Conservation (phyloP, 1,140 invertebrate species). For the Laupala kohalensis region DNA sequence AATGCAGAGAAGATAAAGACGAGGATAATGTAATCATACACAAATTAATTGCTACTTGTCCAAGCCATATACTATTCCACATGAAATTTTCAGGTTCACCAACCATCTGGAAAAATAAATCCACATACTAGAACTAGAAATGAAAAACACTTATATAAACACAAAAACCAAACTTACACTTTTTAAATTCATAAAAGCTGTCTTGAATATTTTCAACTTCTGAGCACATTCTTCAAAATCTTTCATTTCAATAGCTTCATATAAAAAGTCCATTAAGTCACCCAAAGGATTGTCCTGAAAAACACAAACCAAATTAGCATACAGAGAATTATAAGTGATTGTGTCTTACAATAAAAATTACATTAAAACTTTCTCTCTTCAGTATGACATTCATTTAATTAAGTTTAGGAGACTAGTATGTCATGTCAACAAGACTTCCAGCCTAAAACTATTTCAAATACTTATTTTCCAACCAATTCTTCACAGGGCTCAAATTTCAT, state of each 20-base stretch:
- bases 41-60: constrained; percentile 36
- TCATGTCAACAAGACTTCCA: too few species aligned
- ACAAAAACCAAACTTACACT: not conserved
- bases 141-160: not conserved
- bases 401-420: too few species aligned
- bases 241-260: constrained; percentile 23
- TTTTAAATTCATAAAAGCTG: constrained; percentile 21
- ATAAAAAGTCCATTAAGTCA: constrained; percentile 35
- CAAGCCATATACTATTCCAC: constrained; percentile 35
- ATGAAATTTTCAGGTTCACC: constrained; percentile 19
- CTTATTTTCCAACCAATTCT: too few species aligned
- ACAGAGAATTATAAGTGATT: too few species aligned
- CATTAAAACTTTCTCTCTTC: too few species aligned
- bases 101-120: not conserved
- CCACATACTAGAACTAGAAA: not conserved
- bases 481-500: not conserved
- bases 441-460: too few species aligned
- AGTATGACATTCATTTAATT: too few species aligned
- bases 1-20: constrained; percentile 36
- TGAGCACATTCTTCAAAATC: constrained; percentile 24
- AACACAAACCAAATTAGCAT: constrained; percentile 19
- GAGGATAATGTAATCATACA: constrained; percentile 36
- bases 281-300: constrained; percentile 43
- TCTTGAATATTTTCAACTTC: constrained; percentile 24
- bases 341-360: too few species aligned